Evolutionary conservation across 2,888 invertebrate genomes (phyloP).

Genomic region (Nezara viridula): DNA sequence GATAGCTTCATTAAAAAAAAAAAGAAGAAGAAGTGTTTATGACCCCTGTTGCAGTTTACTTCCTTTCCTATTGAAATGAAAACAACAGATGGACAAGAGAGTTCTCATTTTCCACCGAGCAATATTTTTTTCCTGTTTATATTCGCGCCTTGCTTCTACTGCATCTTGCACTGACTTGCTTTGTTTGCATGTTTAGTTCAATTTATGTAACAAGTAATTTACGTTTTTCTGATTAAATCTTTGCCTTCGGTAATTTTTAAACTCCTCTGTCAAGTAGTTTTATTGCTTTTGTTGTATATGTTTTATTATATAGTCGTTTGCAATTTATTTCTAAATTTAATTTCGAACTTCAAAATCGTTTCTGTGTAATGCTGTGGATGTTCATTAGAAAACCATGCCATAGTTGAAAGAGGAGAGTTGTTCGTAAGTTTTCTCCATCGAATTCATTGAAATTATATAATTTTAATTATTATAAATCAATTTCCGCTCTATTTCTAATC

Average conservation of each 20-base stretch:
- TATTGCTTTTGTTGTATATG: neutral
- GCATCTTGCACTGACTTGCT: neutral
- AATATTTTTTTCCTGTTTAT: conserved; percentile 6
- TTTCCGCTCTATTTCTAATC: neutral
- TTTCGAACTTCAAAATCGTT: too few species aligned
- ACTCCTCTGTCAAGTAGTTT: neutral
- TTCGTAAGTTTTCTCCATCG: too few species aligned
- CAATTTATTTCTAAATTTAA: neutral
- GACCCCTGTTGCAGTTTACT: neutral
- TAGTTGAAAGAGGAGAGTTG: too few species aligned
- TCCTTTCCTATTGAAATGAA: neutral
- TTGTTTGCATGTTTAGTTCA: neutral
- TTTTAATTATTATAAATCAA: too few species aligned
- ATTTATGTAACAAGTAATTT: neutral
- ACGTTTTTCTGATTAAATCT: neutral
- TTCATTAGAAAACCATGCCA: too few species aligned
- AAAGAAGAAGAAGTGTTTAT: neutral
- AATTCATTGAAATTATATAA: too few species aligned
- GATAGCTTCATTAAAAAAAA: neutral
- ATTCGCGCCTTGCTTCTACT: neutral
- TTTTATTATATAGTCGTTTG: neutral
- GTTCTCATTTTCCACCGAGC: neutral
- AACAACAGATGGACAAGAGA: neutral
- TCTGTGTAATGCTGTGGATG: too few species aligned
- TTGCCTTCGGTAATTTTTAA: too few species aligned